Evolutionary conservation across 2,888 invertebrate genomes (phyloP).

Genomic region (Tinea semifulvella): DNA sequence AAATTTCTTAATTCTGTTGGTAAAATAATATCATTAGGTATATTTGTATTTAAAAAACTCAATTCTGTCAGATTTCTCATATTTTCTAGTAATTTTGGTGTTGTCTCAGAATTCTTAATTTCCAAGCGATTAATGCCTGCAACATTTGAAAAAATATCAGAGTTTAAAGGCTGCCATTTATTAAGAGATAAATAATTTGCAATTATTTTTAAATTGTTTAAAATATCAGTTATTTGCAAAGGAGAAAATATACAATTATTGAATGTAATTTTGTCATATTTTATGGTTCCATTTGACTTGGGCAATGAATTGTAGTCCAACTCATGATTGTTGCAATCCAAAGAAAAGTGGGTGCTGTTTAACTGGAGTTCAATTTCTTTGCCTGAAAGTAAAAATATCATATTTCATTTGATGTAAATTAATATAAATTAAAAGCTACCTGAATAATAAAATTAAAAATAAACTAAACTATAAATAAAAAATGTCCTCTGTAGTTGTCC

Average conservation of each 20-base stretch:
- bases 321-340: not conserved
- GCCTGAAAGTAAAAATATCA: not conserved
- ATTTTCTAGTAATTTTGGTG: not conserved
- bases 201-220: not conserved
- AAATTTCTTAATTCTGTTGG: not conserved
- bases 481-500: no score
- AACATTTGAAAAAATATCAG: not conserved
- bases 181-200: not conserved
- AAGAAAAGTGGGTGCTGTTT: not conserved
- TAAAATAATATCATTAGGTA: not conserved
- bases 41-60: not conserved
- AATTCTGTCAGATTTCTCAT: not conserved
- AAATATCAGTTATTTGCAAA: not conserved
- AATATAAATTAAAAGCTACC: no score
- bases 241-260: not conserved
- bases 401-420: no score
- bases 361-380: not conserved
- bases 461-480: no score
- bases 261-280: not conserved
- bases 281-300: not conserved
- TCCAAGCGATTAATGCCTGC: not conserved
- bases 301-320: not conserved
- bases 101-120: conserved; percentile 7
- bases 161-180: not conserved
- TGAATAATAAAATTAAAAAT: no score